Base-by-base conservation (phyloP, 2,888 invertebrate species). In the Coleophora deauratella region DNA sequence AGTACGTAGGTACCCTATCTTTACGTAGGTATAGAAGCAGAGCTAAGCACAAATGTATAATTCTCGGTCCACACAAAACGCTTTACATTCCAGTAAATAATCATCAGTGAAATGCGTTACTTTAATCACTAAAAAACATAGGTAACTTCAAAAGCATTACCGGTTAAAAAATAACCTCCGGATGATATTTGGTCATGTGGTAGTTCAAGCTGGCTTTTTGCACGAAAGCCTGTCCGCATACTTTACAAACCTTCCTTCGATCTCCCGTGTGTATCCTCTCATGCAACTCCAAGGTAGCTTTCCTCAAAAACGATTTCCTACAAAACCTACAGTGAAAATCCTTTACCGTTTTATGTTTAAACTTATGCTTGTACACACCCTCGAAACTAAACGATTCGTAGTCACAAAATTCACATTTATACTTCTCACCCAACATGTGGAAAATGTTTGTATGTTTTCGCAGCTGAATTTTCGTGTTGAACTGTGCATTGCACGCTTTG, bases 181-280 rank as follows among this genome's bases (percentile, higher is more conserved):
- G 81, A 44, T 84, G 82, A 38, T 81, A 72, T 34, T 79, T 85
- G 0, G 66, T 54, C 82, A 82, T 81, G 31, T 84, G 81, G 46
- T 79, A 82, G 45, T 82, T 82, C 44, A 80, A 50, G 44, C 82
- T 82, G 0, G 82, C 77, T 47, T 82, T 82, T 47, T 84, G 81
- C 0, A 81, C 81, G 42, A 84, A 86, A 31, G 80, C 77, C 42
- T 84, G 76, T 0, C 77, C 69, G 37, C 84, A 84, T 0, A 65
- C 62, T 1, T 46, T 50, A 44, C 84, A 84, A 0, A 76, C 66
- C 41, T 81, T 78, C 46, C 72, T 54, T 32, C 69, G 57, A 27
- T 82, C 84, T 0, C 75, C 81, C 0, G 79, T 82, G 27, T 85
- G 84, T 1, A 82, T 81, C 43, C 68, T 54, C 47, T 80, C 81